Evolutionary conservation across 2,888 invertebrate species (phyloP).

Genomic region (Thera obeliscata): DNA sequence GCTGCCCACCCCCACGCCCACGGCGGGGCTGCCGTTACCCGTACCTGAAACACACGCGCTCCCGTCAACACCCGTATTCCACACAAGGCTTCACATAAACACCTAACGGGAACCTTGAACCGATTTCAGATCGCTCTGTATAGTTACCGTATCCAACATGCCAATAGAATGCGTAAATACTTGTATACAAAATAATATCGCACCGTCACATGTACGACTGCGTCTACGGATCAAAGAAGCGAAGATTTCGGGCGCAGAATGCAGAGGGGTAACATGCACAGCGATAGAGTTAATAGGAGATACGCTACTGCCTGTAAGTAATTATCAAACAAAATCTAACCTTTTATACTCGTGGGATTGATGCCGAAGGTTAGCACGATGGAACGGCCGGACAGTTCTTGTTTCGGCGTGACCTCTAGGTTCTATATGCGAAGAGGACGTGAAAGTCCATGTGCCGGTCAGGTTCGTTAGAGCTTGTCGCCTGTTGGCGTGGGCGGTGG

Average conservation of each 20-base stretch:
- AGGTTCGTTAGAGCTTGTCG: neutral
- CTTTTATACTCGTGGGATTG: constrained; percentile 18
- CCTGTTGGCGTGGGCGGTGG: constrained; percentile 42
- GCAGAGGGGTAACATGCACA: constrained; percentile 41
- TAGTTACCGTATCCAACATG: constrained; percentile 37
- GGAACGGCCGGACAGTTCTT: constrained; percentile 7
- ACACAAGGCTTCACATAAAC: constrained; percentile 3
- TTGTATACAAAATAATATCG: constrained; percentile 39
- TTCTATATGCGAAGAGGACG: constrained; percentile 1
- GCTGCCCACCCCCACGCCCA: constrained; percentile 67
- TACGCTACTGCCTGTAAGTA: constrained; percentile 18
- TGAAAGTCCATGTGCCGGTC: neutral
- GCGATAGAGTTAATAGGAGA: constrained; percentile 39
- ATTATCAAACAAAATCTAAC: constrained; percentile 20
- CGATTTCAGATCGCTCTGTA: constrained; percentile 26
- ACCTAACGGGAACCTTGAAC: constrained; percentile 16
- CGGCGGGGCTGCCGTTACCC: constrained; percentile 53
- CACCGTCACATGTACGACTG: constrained; percentile 36
- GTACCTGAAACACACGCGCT: constrained; percentile 47
- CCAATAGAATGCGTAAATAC: constrained; percentile 35
- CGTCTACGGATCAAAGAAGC: constrained; percentile 41
- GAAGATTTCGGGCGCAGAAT: constrained; percentile 42
- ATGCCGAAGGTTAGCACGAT: constrained; percentile 10
- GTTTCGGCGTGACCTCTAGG: constrained; percentile 6
- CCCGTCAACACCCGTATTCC: constrained; percentile 3